Evolutionary conservation across 2,797 vertebrate genomes (phyloP).

Genomic region (Chelonia mydas): DNA sequence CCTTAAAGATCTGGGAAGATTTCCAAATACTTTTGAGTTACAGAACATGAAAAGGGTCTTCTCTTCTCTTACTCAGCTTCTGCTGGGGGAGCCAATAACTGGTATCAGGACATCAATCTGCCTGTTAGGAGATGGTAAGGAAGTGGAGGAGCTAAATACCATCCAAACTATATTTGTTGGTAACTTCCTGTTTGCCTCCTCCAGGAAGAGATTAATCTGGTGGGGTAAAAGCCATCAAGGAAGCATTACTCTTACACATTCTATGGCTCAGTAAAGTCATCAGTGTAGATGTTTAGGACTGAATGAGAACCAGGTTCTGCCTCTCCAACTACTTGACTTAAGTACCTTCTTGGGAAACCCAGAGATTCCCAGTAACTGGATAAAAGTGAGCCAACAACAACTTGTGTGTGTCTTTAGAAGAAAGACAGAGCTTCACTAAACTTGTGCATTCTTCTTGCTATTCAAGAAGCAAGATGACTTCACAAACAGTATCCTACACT

Average conservation of each 20-base stretch:
- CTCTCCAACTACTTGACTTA: conserved; percentile 66
- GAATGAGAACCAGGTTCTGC: conserved; percentile 66
- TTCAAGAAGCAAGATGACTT: conserved; percentile 43
- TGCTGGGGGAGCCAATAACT: conserved; percentile 75
- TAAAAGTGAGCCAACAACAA: conserved; percentile 47
- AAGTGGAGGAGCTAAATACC: conserved; percentile 61
- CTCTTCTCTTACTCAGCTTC: conserved; percentile 76
- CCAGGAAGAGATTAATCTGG: conserved; percentile 1
- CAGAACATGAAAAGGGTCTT: conserved; percentile 71
- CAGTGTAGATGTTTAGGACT: conserved; percentile 50
- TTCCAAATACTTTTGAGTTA: conserved; percentile 70
- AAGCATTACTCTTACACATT: conserved; percentile 39
- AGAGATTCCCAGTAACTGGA: conserved; percentile 65
- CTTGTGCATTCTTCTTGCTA: conserved; percentile 33
- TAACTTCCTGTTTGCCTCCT: conserved; percentile 56
- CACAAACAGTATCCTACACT: conserved; percentile 40
- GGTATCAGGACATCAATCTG: conserved; percentile 66
- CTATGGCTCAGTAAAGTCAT: conserved; percentile 70
- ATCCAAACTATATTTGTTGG: conserved; percentile 48
- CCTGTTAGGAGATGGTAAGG: conserved; percentile 53
- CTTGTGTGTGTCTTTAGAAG: conserved; percentile 41
- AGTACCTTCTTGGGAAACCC: conserved; percentile 65
- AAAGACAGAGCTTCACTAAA: conserved; percentile 59
- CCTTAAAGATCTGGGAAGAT: conserved; percentile 70
- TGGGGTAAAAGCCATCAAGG: conserved; percentile 33